Evolutionary conservation across 2,797 vertebrate genomes (phyloP).

Genomic region (Galagoides demidoff): DNA sequence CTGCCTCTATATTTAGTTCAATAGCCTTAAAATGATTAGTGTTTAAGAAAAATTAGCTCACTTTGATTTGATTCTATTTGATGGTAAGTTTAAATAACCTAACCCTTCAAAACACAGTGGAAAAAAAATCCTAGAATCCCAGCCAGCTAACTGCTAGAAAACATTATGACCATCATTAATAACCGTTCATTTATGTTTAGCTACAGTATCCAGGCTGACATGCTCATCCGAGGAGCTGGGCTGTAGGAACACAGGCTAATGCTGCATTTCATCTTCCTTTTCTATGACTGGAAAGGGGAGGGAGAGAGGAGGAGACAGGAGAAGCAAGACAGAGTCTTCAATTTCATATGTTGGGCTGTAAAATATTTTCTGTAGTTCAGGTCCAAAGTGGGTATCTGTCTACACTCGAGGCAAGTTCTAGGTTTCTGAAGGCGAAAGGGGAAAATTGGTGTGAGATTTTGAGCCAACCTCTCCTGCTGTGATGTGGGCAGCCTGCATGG

Average conservation of each 20-base stretch:
- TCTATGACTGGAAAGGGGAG: constrained; percentile 26
- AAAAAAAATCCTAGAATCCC: constrained; percentile 88
- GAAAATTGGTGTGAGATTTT: constrained; percentile 61
- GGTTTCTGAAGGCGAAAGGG: constrained; percentile 59
- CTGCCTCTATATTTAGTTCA: constrained; percentile 93
- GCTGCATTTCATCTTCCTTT: constrained; percentile 62
- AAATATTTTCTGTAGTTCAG: constrained; percentile 49
- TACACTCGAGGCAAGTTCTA: constrained; percentile 1
- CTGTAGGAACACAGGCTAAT: constrained; percentile 74
- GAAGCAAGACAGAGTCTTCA: not conserved
- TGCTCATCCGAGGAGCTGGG: constrained; percentile 79
- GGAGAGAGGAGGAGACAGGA: constrained; percentile 2
- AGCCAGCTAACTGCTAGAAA: constrained; percentile 89
- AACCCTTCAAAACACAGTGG: constrained; percentile 90
- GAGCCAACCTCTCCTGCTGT: constrained; percentile 65
- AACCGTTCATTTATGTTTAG: constrained; percentile 89
- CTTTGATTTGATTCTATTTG: constrained; percentile 93
- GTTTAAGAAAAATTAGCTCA: constrained; percentile 93
- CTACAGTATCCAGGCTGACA: constrained; percentile 85
- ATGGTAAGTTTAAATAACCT: constrained; percentile 92
- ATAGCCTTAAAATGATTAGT: constrained; percentile 95
- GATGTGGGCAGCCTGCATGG: not conserved
- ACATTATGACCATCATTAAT: constrained; percentile 88
- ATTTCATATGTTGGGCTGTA: not conserved
- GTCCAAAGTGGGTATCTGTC: constrained; percentile 54